Evolutionary conservation across 2,888 invertebrate species (phyloP), one percentile per base, ranked within the genome.

Genomic region (Scaptomyza flava): DNA sequence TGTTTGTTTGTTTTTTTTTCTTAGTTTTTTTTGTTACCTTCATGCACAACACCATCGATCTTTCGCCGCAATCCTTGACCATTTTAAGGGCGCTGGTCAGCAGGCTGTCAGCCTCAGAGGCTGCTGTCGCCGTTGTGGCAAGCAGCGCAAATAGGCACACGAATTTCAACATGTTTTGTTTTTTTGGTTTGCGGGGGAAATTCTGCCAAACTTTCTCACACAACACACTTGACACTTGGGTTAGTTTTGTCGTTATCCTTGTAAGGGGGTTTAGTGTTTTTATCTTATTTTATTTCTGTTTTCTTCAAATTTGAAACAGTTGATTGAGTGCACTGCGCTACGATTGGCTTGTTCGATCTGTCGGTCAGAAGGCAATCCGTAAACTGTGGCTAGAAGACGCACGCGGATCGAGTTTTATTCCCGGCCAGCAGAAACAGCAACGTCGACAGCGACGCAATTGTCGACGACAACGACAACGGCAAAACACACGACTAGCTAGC

Each of bases 61-160:
- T 94, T 81, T 94, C 93, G 53, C 94, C 94, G 91, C 96, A 96
- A 87, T 95, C 95, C 93, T 95, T 94, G 71, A 96, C 93, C 91
- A 96, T 94, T 89, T 93, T 94, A 65, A 95, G 92, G 9, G 95
- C 95, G 43, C 94, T 94, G 77, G 94, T 94, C 89, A 95, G 91
- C 48, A 93, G 89, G 75, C 84, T 90, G 45, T 93, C 94, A 71
- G 94, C 93, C 61, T 94, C 93, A 47, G 92, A 91, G 64, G 84
- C 77, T 33, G 85, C 77, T 79, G 92, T 92, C 30, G 93, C 92
- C 52, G 93, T 91, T 46, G 93, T 91, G 61, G 93, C 92, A 88
- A 93, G 92, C 89, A 94, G 79, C 74, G 93, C 91, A 64, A 91
- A 85, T 52, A 91, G 77, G 78, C 90, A 91, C 89, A 91, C 89